phyloP scores from a whole-genome alignment of 2,888 invertebrate genomes.

The Limnephilus rhombicus region DNA sequence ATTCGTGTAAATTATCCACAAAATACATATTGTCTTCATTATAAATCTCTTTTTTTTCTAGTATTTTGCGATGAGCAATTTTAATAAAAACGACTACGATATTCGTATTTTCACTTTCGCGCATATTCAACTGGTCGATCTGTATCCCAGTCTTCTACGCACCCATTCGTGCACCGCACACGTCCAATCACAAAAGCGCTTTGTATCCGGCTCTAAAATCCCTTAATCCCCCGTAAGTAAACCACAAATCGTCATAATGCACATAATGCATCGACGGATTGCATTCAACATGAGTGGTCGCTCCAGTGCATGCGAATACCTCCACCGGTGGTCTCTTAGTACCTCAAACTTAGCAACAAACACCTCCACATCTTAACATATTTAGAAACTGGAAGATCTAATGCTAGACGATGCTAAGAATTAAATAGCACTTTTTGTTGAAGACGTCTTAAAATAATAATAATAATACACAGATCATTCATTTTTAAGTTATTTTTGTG shows the following conservation, averaged over 20 bases:
- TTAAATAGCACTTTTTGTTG: not conserved
- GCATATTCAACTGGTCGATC: not conserved
- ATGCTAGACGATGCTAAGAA: not conserved
- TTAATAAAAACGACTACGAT: too few relatives aligned
- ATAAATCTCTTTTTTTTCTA: too few relatives aligned
- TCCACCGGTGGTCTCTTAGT: conserved; percentile 57
- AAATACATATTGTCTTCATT: too few relatives aligned
- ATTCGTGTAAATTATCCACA: too few relatives aligned
- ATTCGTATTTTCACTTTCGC: not conserved
- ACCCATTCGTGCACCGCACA: conserved; percentile 47
- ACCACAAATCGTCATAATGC: conserved; percentile 62
- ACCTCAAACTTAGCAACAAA: not conserved
- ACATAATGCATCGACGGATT: conserved; percentile 50
- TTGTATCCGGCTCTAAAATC: conserved; percentile 53
- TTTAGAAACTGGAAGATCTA: not conserved
- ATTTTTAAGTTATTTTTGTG: not conserved
- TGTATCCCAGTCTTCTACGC: not conserved
- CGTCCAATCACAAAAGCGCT: conserved; percentile 53
- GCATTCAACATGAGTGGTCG: conserved; percentile 53
- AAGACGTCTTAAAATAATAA: not conserved
- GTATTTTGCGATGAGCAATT: too few relatives aligned
- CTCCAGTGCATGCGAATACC: conserved; percentile 43
- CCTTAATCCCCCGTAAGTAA: conserved; percentile 60
- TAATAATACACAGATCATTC: not conserved
- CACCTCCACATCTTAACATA: not conserved